Percentiles rank a stretch among this genome's conserved stretches.
Evolutionary conservation across 2,797 vertebrate species (phyloP).

Genomic region (Heteromormyrus szaboi): DNA sequence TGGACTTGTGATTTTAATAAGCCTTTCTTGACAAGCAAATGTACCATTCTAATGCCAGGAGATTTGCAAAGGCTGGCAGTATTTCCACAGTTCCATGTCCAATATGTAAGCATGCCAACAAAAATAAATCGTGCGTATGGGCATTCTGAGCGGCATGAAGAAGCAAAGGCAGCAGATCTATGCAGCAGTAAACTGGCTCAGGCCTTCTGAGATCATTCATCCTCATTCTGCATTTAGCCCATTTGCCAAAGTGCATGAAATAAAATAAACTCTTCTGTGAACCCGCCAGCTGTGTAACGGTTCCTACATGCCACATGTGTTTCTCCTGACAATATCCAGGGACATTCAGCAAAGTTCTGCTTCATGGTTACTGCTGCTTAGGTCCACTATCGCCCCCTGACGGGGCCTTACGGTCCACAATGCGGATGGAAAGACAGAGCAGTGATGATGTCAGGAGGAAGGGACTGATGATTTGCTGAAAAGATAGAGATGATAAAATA

Average conservation of each 20-base stretch:
- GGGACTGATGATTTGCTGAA: neutral
- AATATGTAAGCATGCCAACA: neutral
- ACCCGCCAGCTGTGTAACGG: neutral
- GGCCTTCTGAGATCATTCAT: neutral
- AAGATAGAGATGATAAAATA: conserved; percentile 4
- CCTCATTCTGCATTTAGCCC: neutral
- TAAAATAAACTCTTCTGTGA: neutral
- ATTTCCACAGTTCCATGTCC: neutral
- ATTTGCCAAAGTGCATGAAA: neutral
- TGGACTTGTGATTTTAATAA: neutral
- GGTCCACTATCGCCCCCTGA: neutral
- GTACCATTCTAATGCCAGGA: neutral
- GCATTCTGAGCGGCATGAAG: neutral
- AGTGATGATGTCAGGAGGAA: neutral
- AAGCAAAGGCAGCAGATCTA: neutral
- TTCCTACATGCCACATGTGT: neutral
- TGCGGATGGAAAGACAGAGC: neutral
- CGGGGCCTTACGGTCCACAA: conserved; percentile 4
- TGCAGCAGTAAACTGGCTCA: neutral
- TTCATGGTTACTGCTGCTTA: neutral
- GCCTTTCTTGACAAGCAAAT: neutral
- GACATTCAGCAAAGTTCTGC: neutral
- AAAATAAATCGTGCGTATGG: neutral
- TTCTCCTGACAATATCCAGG: neutral
- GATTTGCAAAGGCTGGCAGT: neutral